phyloP scores from a whole-genome alignment of 2,113 vertebrate genomes.

The Sisor rabdophorus region DNA sequence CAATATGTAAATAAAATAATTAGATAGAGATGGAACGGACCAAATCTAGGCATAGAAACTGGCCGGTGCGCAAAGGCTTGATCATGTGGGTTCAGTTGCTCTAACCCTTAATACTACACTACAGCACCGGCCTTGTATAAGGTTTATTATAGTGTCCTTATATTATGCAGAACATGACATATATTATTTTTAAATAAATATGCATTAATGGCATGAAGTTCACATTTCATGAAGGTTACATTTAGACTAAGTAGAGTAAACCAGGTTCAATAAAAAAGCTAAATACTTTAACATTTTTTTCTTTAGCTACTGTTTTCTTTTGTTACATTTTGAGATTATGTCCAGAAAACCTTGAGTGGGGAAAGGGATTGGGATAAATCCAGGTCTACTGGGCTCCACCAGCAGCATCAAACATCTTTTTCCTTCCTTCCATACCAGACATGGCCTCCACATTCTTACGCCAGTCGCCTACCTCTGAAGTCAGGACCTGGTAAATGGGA shows the following conservation, averaged over 20 bases:
- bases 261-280: not conserved
- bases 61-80: no score
- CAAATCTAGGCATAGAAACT: no score
- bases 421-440: conserved; percentile 98
- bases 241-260: not conserved
- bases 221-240: no score
- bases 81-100: no score
- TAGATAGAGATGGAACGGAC: no score
- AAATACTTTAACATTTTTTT: not conserved
- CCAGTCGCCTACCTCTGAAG: conserved; percentile 88
- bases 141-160: no score
- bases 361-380: no score
- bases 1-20: no score
- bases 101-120: no score
- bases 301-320: not conserved
- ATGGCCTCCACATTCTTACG: conserved; percentile 98
- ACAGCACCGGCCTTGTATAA: not conserved
- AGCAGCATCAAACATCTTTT: conserved; percentile 97
- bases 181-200: conserved; percentile 2
- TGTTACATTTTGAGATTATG: conserved; percentile 6
- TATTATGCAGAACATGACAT: not conserved
- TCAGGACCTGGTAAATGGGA: not conserved
- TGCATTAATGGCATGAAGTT: not conserved
- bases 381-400: conserved; percentile 59
- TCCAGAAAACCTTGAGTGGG: not conserved